A percentile compares a stretch with the other conserved stretches of the same genome.
Evolutionary conservation across 2,113 vertebrate genomes (phyloP).

Genomic region (Ursus arctos): DNA sequence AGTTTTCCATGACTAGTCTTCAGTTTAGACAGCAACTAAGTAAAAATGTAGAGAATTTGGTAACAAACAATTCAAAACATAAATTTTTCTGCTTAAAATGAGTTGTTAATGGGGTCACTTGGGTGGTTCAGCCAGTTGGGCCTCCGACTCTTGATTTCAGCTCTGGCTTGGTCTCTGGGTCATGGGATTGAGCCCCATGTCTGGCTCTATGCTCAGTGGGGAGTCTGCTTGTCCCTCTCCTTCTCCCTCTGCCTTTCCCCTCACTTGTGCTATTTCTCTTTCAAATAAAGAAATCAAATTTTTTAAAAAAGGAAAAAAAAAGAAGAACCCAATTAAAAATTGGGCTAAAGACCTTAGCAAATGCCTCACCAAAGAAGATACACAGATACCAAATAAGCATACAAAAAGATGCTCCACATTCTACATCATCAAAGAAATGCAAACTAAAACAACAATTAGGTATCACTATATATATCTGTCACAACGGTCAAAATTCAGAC

Average conservation of each 20-base stretch:
- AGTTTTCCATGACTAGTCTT: too few relatives aligned
- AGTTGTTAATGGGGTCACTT: background rate
- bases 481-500: background rate
- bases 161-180: background rate
- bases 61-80: background rate
- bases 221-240: background rate
- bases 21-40: too few relatives aligned
- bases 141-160: background rate
- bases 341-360: background rate
- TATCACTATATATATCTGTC: background rate
- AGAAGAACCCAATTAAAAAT: background rate
- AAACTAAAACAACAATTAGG: background rate
- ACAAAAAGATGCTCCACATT: background rate
- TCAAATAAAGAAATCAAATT: background rate
- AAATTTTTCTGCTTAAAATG: background rate
- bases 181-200: background rate
- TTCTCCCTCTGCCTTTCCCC: background rate
- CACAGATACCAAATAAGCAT: background rate
- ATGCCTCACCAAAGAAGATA: background rate
- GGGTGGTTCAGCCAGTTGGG: background rate
- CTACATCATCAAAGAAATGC: background rate
- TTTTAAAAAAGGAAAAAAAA: background rate
- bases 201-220: background rate
- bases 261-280: background rate
- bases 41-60: too few relatives aligned